Evolutionary conservation across 2,888 invertebrate species (phyloP).

Genomic region (Spodoptera picta): DNA sequence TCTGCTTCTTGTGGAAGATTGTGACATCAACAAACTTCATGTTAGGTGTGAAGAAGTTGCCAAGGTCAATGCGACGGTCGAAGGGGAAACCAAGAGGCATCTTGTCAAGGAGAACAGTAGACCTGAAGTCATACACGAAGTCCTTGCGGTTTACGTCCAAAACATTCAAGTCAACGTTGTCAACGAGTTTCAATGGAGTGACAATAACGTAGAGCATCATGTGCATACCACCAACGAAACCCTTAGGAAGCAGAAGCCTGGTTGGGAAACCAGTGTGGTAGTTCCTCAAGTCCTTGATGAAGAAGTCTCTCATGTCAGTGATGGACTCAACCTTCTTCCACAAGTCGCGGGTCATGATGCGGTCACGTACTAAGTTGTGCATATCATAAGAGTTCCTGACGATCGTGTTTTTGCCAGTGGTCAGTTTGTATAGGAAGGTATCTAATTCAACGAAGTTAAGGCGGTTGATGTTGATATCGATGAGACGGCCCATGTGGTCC

Average conservation of each 20-base stretch:
- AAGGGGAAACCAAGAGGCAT: constrained; percentile 92
- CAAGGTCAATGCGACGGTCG: constrained; percentile 90
- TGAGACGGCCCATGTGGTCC: constrained; percentile 87
- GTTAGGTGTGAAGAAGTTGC: constrained; percentile 90
- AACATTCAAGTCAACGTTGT: constrained; percentile 75
- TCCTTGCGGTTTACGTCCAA: constrained; percentile 84
- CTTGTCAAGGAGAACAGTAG: constrained; percentile 87
- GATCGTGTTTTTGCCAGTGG: constrained; percentile 90
- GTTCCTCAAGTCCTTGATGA: constrained; percentile 77
- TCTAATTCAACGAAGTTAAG: constrained; percentile 91
- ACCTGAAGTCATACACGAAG: constrained; percentile 75
- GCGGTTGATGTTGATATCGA: constrained; percentile 89
- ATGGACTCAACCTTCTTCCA: constrained; percentile 90
- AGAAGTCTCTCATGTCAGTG: constrained; percentile 73
- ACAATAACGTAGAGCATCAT: constrained; percentile 90
- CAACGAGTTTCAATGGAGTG: constrained; percentile 84
- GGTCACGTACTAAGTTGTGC: constrained; percentile 90
- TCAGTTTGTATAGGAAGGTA: constrained; percentile 89
- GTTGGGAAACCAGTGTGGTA: constrained; percentile 91
- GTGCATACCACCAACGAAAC: constrained; percentile 90
- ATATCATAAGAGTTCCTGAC: constrained; percentile 90
- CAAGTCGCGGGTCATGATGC: constrained; percentile 90
- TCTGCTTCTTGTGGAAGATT: constrained; percentile 89
- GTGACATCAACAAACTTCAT: constrained; percentile 90
- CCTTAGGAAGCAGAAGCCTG: constrained; percentile 92